Conservation (phyloP, 2,797 vertebrate species). For the Melanotaenia boesemani region DNA sequence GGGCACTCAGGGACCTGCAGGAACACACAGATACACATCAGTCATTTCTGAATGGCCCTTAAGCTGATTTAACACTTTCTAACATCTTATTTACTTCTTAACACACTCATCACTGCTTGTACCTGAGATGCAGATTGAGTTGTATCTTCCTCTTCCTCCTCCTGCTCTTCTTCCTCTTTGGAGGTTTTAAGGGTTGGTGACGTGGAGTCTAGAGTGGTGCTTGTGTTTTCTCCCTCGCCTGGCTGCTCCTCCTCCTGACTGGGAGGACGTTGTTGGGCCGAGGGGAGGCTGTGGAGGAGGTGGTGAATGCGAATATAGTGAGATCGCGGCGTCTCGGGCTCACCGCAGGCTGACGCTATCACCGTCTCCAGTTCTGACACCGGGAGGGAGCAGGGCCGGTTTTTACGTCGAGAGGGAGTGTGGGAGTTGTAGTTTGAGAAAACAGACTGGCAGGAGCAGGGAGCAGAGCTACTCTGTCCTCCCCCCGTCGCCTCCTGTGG, state of each 20-base stretch:
- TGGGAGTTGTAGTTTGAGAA: constrained; percentile 61
- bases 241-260: constrained; percentile 80
- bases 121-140: constrained; percentile 78
- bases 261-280: constrained; percentile 77
- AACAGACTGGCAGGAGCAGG: constrained; percentile 60
- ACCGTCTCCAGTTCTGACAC: constrained; percentile 96
- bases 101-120: not conserved
- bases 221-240: constrained; percentile 44
- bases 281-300: constrained; percentile 94
- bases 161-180: constrained; percentile 64
- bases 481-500: constrained; percentile 58
- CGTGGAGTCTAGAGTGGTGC: constrained; percentile 45
- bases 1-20: constrained; percentile 78
- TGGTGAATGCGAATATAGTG: constrained; percentile 97
- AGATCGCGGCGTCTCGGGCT: constrained; percentile 93
- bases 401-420: constrained; percentile 83
- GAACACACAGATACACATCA: not conserved
- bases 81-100: too few relatives aligned
- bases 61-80: too few relatives aligned
- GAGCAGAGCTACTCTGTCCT: constrained; percentile 62
- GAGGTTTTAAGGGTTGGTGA: constrained; percentile 63
- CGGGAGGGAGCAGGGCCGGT: constrained; percentile 91
- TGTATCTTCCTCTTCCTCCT: constrained; percentile 73
- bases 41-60: too few relatives aligned
- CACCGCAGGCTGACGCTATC: constrained; percentile 91